Evolutionary conservation across 2,113 vertebrate genomes (phyloP).

Genomic region (Bos javanicus): DNA sequence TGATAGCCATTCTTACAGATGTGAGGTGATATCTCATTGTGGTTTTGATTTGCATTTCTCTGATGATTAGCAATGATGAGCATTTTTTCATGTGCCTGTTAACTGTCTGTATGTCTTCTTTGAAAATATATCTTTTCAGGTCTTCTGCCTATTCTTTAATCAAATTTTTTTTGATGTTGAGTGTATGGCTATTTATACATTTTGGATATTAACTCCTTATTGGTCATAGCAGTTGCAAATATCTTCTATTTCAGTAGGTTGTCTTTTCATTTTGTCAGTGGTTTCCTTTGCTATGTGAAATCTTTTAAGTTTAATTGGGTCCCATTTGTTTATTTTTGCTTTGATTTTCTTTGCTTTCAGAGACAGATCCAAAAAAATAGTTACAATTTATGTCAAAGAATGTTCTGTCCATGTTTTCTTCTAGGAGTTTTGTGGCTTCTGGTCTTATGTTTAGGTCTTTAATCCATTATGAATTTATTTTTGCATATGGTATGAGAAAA

Average conservation of each 20-base stretch:
- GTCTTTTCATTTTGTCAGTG: not conserved
- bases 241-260: not conserved
- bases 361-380: not conserved
- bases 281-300: not conserved
- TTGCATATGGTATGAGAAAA: not conserved
- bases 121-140: not conserved
- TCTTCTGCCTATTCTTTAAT: not conserved
- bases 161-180: not conserved
- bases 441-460: not conserved
- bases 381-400: not conserved
- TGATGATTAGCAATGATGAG: not conserved
- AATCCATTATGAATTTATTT: not conserved
- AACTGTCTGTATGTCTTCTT: not conserved
- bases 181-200: not conserved
- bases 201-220: not conserved
- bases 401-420: not conserved
- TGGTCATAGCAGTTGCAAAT: not conserved
- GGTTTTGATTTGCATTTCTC: not conserved
- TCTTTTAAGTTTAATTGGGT: not conserved
- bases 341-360: not conserved
- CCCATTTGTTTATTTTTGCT: not conserved
- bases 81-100: not conserved
- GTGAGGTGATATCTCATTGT: not conserved
- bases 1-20: not conserved
- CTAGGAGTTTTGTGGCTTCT: not conserved